Evolutionary conservation across 2,113 vertebrate genomes (phyloP).

Genomic region (Triplophysa siluroides): DNA sequence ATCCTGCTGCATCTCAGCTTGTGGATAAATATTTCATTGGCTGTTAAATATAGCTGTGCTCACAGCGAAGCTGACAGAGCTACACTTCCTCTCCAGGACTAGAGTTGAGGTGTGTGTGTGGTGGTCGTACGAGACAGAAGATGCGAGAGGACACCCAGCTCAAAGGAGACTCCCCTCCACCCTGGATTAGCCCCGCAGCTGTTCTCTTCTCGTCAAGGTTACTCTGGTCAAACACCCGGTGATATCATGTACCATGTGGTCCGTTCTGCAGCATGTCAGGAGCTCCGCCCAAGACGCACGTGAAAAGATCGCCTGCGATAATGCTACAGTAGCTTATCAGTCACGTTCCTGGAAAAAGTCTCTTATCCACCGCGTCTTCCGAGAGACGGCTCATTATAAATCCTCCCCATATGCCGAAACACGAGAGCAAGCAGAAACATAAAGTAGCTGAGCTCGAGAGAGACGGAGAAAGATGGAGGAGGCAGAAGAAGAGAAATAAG

Average conservation of each 20-base stretch:
- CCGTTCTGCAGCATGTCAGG: conserved; percentile 5
- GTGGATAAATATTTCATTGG: conserved; percentile 60
- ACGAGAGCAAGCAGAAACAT: conserved; percentile 25
- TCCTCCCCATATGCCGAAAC: conserved; percentile 21
- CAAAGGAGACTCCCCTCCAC: conserved; percentile 41
- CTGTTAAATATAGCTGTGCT: conserved; percentile 56
- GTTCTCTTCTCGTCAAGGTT: conserved; percentile 41
- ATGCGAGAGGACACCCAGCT: conserved; percentile 34
- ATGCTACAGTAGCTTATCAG: conserved; percentile 10
- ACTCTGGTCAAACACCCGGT: conserved; percentile 46
- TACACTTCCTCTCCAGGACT: conserved; percentile 43
- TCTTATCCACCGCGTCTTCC: conserved; percentile 16
- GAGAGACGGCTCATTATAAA: conserved; percentile 34
- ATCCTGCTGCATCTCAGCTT: conserved; percentile 49
- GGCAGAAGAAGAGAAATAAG: conserved; percentile 26
- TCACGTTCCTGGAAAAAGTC: background rate
- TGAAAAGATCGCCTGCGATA: conserved; percentile 26
- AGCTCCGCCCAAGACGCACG: conserved; percentile 3
- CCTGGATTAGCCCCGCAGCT: conserved; percentile 30
- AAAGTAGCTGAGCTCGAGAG: conserved; percentile 18
- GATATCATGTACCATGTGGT: conserved; percentile 16
- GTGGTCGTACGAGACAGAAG: background rate
- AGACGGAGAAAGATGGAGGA: conserved; percentile 4
- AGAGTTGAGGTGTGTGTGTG: conserved; percentile 29
- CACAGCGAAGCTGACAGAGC: conserved; percentile 44